These are phyloP conservation scores for Carcina quercana DNA, from an alignment of 2,888 invertebrate species.

Conservation along the genomic window DNA sequence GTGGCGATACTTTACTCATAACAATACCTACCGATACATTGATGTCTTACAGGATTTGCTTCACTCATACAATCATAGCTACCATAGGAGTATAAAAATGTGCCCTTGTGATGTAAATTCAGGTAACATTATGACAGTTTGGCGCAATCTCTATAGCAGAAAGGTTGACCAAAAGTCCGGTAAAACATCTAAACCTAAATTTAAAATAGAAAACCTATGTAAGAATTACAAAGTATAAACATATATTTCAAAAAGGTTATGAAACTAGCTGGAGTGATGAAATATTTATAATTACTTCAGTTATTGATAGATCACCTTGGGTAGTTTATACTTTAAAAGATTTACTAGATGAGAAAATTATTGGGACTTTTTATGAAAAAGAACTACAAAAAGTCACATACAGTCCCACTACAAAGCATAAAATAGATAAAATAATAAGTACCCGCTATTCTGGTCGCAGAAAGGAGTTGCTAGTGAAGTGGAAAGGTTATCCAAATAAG, in stretches of 20 bases:
- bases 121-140: slow-evolving; percentile 18
- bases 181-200: slow-evolving; percentile 3
- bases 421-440: background rate
- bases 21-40: background rate
- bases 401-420: background rate
- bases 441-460: background rate
- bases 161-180: background rate
- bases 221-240: background rate
- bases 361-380: background rate
- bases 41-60: background rate
- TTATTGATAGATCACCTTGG: background rate
- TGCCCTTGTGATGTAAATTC: slow-evolving; percentile 18
- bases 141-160: slow-evolving; percentile 13
- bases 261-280: background rate
- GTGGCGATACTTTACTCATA: background rate
- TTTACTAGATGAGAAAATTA: background rate
- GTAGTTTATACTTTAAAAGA: background rate
- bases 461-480: background rate
- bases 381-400: background rate
- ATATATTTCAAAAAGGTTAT: background rate
- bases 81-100: no score
- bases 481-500: slow-evolving; percentile 21
- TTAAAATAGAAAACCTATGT: background rate
- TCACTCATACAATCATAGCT: background rate
- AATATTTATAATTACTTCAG: background rate